Conservation (phyloP, 2,888 invertebrate genomes). For the Ophraella communa region DNA sequence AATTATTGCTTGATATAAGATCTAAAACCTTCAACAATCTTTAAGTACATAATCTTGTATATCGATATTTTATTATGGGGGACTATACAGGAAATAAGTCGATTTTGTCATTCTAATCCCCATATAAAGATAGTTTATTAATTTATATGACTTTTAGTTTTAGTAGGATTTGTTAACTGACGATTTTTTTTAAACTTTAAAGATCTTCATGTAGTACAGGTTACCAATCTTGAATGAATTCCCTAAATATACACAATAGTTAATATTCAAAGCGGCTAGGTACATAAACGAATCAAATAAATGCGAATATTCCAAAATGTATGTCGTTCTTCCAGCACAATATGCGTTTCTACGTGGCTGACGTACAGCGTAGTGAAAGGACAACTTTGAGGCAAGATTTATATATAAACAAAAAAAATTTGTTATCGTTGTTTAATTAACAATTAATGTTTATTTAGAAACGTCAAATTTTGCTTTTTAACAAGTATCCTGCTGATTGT, state of each 20-base stretch:
- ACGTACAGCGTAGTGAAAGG: slow-evolving; percentile 65
- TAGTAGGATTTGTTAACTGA: too few relatives aligned
- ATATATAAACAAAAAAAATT: neutral
- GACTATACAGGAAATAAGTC: too few relatives aligned
- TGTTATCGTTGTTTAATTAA: neutral
- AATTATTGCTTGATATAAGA: too few relatives aligned
- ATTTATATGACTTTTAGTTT: too few relatives aligned
- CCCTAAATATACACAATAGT: neutral
- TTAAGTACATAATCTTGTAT: too few relatives aligned
- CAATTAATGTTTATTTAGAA: neutral
- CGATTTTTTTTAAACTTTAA: too few relatives aligned
- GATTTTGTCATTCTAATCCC: too few relatives aligned
- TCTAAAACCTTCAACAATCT: too few relatives aligned
- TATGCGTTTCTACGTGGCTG: slow-evolving; percentile 51
- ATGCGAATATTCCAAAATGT: neutral
- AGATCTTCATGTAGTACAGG: too few relatives aligned
- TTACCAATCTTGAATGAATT: too few relatives aligned
- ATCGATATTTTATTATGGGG: too few relatives aligned
- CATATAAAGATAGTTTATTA: too few relatives aligned
- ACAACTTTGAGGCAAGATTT: slow-evolving; percentile 78
- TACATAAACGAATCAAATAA: neutral
- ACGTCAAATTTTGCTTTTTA: neutral
- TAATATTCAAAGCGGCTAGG: neutral
- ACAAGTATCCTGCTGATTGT: neutral
- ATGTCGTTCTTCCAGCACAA: slow-evolving; percentile 75